Evolutionary conservation across 2,888 invertebrate genomes (phyloP), one percentile per base, ranked within the genome.

Genomic region (Plebejus melissa): DNA sequence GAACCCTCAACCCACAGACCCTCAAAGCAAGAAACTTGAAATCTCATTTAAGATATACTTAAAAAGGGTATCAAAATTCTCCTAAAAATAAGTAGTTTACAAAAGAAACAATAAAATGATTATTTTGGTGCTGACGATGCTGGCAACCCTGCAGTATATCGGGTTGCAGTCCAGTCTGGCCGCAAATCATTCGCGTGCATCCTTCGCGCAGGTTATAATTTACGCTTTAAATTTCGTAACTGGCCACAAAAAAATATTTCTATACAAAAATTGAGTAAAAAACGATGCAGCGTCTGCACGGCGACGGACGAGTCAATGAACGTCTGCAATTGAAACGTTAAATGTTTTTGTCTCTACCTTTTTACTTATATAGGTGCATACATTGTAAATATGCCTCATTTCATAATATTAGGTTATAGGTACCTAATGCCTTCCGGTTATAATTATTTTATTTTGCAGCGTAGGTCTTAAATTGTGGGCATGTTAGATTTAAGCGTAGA

Each of bases 171-270:
- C 85, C 82, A 70, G 82, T 82, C 82, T 80, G 82, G 79, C 79
- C 80, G 86, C 88, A 89, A 88, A 88, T 88, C 87, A 88, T 87
- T 87, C 85, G 83, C 84, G 79, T 79, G 80, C 81, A 81, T 79
- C 82, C 76, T 78, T 70, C 76, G 74, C 76, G 77, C 78, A 77
- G 76, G 65, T 74, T 76, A 76, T 76, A 76, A 75, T 75, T 75
- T 75, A 75, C 58, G 75, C 70, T 75, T 75, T 71, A 71, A 72
- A 72, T 72, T 72, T 72, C 72, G 72, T 54, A 72, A 71, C 41
- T 71, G 46, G 72, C 32, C 72, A 50, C 71, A 72, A 72, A 54
- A 72, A 50, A 72, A 50, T 71, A 46, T 54, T 72, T 54, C 72
- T 54, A 72, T 72, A 72, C 32, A 50, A 16, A 50, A 72, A 72